A percentile compares a stretch with the other conserved stretches of the same genome.
Conservation (phyloP, 2,888 invertebrate species). For the Epiblema foenella region DNA sequence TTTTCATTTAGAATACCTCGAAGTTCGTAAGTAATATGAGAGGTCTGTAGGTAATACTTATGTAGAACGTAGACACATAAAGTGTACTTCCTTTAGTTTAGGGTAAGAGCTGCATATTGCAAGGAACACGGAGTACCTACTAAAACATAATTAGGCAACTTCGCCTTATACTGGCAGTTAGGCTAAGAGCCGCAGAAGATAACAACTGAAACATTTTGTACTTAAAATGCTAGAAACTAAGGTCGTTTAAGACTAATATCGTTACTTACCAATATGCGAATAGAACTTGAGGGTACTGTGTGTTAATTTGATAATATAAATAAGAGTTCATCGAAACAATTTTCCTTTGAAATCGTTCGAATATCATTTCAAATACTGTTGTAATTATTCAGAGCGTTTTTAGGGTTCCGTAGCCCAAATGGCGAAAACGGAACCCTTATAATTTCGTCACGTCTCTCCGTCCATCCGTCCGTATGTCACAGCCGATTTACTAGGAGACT, state of each 20-base stretch:
- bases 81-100: constrained; percentile 19
- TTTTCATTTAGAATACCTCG: too few species aligned
- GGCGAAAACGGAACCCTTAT: too few species aligned
- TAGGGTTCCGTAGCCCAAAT: too few species aligned
- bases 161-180: constrained; percentile 33
- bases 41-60: neutral
- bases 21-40: neutral
- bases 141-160: constrained; percentile 39
- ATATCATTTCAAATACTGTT: too few species aligned
- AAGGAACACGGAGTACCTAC: constrained; percentile 27
- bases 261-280: constrained; percentile 31
- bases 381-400: too few species aligned
- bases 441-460: too few species aligned
- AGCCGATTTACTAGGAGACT: too few species aligned
- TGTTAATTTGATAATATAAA: neutral
- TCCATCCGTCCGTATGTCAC: too few species aligned
- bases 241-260: constrained; percentile 15
- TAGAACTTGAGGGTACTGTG: constrained; percentile 17
- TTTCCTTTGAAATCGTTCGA: neutral
- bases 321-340: neutral
- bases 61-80: constrained; percentile 24
- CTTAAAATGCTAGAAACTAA: constrained; percentile 21
- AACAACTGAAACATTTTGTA: constrained; percentile 29
- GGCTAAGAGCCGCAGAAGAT: constrained; percentile 32
- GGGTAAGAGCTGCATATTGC: constrained; percentile 35